Conservation (phyloP, 2,113 vertebrate genomes). For the Percina caprodes region DNA sequence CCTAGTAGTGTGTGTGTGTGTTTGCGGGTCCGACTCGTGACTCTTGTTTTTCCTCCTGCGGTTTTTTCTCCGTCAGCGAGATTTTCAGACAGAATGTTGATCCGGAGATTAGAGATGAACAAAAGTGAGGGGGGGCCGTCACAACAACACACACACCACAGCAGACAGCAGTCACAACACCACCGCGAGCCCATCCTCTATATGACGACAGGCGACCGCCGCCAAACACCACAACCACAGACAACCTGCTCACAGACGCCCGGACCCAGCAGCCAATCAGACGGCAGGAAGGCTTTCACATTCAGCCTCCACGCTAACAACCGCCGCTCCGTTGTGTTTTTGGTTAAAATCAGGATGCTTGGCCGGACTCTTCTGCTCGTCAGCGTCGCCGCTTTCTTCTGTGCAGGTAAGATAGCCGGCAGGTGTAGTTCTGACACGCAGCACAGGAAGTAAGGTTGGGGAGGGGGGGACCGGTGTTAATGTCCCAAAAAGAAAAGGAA, state of each 20-base stretch:
- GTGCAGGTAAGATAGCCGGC: constrained; percentile 54
- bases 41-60: constrained; percentile 34
- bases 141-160: constrained; percentile 13
- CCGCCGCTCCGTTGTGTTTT: neutral
- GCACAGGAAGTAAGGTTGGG: no score
- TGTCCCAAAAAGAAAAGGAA: no score
- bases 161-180: neutral
- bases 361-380: constrained; percentile 53
- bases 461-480: no score
- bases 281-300: neutral
- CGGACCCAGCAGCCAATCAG: constrained; percentile 6
- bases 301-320: neutral
- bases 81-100: constrained; percentile 55
- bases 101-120: constrained; percentile 54
- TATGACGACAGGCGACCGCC: constrained; percentile 12
- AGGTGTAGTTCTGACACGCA: no score
- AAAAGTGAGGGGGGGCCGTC: constrained; percentile 30
- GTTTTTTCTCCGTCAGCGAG: constrained; percentile 20
- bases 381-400: constrained; percentile 45
- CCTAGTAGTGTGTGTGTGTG: neutral
- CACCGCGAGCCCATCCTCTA: constrained; percentile 1
- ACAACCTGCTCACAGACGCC: neutral
- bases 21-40: constrained; percentile 5
- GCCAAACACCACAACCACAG: neutral
- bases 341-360: constrained; percentile 49